Percentiles rank a stretch among this genome's conserved stretches.
phyloP scores from a whole-genome alignment of 2,797 vertebrate genomes.

The Syncerus caffer region DNA sequence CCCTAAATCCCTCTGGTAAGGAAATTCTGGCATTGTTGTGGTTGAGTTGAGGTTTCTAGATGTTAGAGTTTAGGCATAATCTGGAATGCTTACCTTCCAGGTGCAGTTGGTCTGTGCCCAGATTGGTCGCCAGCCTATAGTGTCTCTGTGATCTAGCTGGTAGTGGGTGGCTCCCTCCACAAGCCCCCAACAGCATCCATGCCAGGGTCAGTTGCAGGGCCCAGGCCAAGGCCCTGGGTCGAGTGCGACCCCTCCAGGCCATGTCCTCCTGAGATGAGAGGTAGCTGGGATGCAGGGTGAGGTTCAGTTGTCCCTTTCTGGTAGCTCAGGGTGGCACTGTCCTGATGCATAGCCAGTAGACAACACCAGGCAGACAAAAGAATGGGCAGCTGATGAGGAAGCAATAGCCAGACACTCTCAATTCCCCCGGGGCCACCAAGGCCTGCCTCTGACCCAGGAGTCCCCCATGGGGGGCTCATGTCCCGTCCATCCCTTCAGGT shows the following conservation, averaged over 20 bases:
- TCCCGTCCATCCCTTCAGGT: not conserved
- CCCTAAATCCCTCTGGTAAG: not conserved
- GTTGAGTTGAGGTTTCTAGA: not conserved
- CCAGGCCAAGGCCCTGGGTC: not conserved
- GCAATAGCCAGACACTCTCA: not conserved
- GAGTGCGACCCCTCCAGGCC: not conserved
- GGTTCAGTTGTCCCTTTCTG: not conserved
- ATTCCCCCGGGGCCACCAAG: not conserved
- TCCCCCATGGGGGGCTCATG: not conserved
- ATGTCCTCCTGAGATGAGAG: constrained; percentile 54
- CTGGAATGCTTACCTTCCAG: constrained; percentile 53
- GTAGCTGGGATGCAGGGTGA: not conserved
- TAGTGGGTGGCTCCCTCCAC: constrained; percentile 11
- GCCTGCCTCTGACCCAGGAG: not conserved
- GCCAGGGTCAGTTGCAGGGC: constrained; percentile 33
- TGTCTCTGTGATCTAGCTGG: not conserved
- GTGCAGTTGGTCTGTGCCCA: not conserved
- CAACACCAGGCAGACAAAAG: not conserved
- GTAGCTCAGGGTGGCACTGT: not conserved
- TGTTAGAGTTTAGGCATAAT: not conserved
- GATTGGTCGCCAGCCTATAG: not conserved
- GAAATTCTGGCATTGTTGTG: not conserved
- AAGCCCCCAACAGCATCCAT: constrained; percentile 46
- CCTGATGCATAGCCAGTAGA: not conserved
- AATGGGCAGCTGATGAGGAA: not conserved